phyloP scores from a whole-genome alignment of 1,140 invertebrate species.

The Phenacoccus solenopsis region DNA sequence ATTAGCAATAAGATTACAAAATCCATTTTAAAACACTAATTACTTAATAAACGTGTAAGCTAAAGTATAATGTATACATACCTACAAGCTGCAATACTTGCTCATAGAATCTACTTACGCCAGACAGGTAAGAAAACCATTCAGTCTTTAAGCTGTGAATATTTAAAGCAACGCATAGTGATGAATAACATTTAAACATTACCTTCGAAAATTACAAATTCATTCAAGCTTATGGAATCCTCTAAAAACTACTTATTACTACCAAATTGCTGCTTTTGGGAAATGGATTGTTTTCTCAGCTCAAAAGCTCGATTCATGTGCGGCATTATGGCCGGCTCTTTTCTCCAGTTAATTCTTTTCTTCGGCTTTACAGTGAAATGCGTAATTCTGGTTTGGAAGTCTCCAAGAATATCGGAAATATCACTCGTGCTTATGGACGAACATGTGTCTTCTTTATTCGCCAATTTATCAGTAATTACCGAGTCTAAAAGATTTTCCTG shows the following conservation, averaged over 20 bases:
- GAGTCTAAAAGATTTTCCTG: neutral
- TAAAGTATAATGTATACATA: too few species aligned
- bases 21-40: too few species aligned
- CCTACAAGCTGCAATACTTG: too few species aligned
- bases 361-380: neutral
- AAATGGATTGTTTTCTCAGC: neutral
- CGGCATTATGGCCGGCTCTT: neutral
- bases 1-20: too few species aligned
- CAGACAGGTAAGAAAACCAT: too few species aligned
- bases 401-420: neutral
- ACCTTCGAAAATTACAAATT: neutral
- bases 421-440: neutral
- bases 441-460: neutral
- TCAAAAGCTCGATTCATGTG: neutral
- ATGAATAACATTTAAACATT: neutral
- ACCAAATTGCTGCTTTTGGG: neutral
- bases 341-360: slow-evolving; percentile 1
- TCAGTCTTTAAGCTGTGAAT: neutral
- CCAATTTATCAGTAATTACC: neutral
- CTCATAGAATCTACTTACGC: too few species aligned
- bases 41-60: too few species aligned
- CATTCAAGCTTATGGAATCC: neutral
- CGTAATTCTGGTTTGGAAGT: neutral
- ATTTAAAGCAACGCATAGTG: neutral
- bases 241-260: neutral